Percentiles rank a stretch among this genome's conserved stretches.
Conservation (phyloP, 2,888 invertebrate species). For the Catonia carolina region DNA sequence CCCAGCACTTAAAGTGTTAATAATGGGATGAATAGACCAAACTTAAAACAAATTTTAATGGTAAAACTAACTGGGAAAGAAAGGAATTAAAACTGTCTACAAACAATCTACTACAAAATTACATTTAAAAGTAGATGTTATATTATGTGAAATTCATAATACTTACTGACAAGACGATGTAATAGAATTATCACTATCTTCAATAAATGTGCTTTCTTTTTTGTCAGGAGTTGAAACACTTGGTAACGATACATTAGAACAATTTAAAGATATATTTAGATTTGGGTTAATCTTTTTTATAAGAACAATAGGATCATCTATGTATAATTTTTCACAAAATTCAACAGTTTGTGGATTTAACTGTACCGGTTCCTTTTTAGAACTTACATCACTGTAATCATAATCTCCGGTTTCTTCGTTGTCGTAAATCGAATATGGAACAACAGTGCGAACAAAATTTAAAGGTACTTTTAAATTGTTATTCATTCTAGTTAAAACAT, state of each 20-base stretch:
- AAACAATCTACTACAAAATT: too few species aligned
- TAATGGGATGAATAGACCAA: too few species aligned
- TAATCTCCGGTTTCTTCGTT: too few species aligned
- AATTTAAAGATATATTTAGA: background rate
- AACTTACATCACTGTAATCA: too few species aligned
- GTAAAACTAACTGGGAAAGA: too few species aligned
- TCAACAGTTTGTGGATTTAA: conserved; percentile 47
- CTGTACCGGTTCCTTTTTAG: conserved; percentile 18
- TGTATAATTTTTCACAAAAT: conserved; percentile 49
- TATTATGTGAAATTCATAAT: too few species aligned
- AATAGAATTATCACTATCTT: background rate
- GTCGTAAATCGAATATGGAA: conserved; percentile 3
- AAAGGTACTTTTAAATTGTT: conserved; percentile 62
- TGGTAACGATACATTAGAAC: conserved; percentile 1
- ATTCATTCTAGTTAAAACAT: conserved; percentile 56
- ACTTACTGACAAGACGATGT: conserved; percentile 1
- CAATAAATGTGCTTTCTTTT: conserved; percentile 1
- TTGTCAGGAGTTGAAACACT: conserved; percentile 16
- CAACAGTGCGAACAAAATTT: conserved; percentile 70
- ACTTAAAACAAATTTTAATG: too few species aligned
- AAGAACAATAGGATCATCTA: conserved; percentile 74
- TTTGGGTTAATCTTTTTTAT: conserved; percentile 38
- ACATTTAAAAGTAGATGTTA: too few species aligned
- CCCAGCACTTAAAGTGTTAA: too few species aligned
- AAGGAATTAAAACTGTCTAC: too few species aligned